A percentile compares a stretch with the other conserved stretches of the same genome.
Evolutionary conservation across 2,888 invertebrate species (phyloP).

Genomic region (Crematogaster levior): DNA sequence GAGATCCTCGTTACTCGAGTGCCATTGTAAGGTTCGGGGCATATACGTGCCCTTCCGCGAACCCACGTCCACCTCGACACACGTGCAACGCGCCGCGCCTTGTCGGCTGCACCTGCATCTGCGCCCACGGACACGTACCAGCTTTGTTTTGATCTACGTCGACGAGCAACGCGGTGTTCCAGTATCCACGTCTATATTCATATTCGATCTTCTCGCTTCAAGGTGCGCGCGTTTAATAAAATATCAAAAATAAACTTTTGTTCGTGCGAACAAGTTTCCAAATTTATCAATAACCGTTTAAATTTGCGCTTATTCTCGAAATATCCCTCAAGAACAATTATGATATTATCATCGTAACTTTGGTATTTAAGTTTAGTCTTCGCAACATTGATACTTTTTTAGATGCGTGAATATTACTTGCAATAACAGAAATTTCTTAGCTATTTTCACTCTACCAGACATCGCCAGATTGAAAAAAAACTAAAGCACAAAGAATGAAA

Average conservation of each 20-base stretch:
- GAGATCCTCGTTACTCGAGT: constrained; percentile 59
- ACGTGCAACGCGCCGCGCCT: constrained; percentile 39
- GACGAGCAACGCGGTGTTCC: constrained; percentile 32
- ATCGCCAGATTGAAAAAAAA: neutral
- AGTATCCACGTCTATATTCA: constrained; percentile 26
- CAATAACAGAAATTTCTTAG: neutral
- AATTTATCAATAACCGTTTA: neutral
- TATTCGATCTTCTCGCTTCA: constrained; percentile 30
- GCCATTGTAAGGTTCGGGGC: constrained; percentile 59
- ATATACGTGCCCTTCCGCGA: constrained; percentile 55
- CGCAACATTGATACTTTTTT: neutral
- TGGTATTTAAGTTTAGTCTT: neutral
- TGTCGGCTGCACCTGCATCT: constrained; percentile 53
- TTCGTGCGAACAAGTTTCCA: neutral
- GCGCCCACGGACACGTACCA: constrained; percentile 38
- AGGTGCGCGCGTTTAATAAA: neutral
- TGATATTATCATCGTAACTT: neutral
- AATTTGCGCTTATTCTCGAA: neutral
- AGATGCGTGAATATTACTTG: neutral
- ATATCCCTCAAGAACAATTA: neutral
- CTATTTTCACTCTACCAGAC: constrained; percentile 6
- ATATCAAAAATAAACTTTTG: neutral
- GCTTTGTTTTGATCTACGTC: constrained; percentile 54
- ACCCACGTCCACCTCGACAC: constrained; percentile 53
- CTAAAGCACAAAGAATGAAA: neutral